Evolutionary conservation across 37 sponge, comb jelly and placozoan genomes (phyloP), one percentile per base, ranked within the genome.

Genomic region (Eunapius fragilis): DNA sequence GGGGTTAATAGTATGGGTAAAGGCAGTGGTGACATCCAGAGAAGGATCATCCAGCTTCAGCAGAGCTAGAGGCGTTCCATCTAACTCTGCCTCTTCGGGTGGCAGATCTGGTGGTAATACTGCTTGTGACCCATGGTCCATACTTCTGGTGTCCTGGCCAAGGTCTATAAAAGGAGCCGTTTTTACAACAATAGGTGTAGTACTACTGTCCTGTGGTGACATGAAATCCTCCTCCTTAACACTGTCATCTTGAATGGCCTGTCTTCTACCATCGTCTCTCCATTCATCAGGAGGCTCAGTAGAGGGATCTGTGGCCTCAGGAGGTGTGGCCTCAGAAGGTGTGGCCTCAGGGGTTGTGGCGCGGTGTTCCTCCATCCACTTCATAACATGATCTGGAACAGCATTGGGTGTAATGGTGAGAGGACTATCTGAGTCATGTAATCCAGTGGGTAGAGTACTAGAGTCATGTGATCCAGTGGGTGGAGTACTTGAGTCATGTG

Each of bases 341-440:
- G 7, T 58, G 58, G 14, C 19, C 7, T 58, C 58, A 10, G 58
- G 19, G 14, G 47, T 4, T 45, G 9, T 45, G 9, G 47, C 47
- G 3, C 32, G 49, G 25, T 78, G 79, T 25, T 78, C 79, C 7
- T 38, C 48, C 50, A 38, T 35, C 79, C 50, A 78, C 50, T 25
- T n/a, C 28, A 31, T 38, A 25, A 49, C 48, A 38, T 78, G 79
- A 35, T 41, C 79, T 14, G 75, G 75, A 75, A 75, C 35, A 19
- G 58, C 1, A 19, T 58, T 58, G 58, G 58, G 58, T 19, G 14
- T 2, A 58, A 58, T 58, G 22, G 19, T 58, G 22, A 58, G 58
- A 19, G 58, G 58, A 58, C 0, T 17, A 58, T 10, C 22, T 17
- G 58, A 19, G 58, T 58, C 58, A 58, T 58, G 58, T 58, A 19